Evolutionary conservation across 2,113 vertebrate species (phyloP).

Genomic region (Phrynosoma blainvillii): DNA sequence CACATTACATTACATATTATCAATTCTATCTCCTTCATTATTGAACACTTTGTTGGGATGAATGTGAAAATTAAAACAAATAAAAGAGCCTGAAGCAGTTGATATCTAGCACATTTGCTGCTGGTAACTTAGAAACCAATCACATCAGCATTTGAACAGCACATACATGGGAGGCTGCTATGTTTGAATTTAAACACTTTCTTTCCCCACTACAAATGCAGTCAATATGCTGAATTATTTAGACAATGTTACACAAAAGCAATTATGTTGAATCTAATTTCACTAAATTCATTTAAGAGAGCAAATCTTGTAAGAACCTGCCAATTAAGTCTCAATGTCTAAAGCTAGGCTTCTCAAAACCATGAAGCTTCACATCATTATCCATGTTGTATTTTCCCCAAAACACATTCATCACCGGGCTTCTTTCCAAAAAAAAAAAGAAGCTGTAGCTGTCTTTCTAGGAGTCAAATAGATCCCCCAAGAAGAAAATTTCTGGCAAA

Average conservation of each 20-base stretch:
- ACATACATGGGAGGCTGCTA: not conserved
- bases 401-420: not conserved
- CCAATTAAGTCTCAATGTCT: not conserved
- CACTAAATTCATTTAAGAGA: not conserved
- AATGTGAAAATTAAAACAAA: not conserved
- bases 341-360: not conserved
- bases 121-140: not conserved
- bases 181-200: not conserved
- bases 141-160: not conserved
- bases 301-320: constrained; percentile 1
- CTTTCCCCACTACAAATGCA: not conserved
- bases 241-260: not conserved
- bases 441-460: not conserved
- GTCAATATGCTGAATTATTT: not conserved
- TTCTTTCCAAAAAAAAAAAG: not conserved
- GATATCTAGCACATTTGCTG: not conserved
- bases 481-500: not conserved
- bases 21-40: not conserved
- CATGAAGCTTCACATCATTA: not conserved
- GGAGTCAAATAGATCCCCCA: not conserved
- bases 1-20: not conserved
- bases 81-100: not conserved
- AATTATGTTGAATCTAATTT: not conserved
- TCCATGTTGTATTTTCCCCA: not conserved
- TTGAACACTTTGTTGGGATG: not conserved